A percentile compares a stretch with the other conserved stretches of the same genome.
These are phyloP conservation scores for Pollenia griseotomentosa DNA, from an alignment of 2,888 invertebrate genomes.

Conservation along the genomic window DNA sequence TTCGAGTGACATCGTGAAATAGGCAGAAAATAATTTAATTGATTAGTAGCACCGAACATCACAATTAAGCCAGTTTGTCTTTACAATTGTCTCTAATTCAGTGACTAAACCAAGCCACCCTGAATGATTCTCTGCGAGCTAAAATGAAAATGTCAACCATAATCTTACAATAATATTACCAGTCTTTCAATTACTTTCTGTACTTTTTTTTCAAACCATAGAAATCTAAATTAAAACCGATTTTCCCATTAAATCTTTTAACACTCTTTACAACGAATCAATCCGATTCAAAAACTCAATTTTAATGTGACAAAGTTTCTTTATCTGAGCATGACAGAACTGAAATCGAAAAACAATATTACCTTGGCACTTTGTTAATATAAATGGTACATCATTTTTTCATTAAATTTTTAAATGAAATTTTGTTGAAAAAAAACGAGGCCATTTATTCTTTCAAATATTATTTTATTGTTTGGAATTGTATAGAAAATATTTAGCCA, in stretches of 20 bases:
- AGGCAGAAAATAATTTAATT: slow-evolving; percentile 20
- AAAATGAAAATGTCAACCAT: slow-evolving; percentile 60
- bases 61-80: slow-evolving; percentile 10
- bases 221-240: slow-evolving; percentile 62
- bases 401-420: slow-evolving; percentile 23
- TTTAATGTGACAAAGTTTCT: slow-evolving; percentile 25
- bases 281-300: slow-evolving; percentile 44
- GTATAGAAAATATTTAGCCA: slow-evolving; percentile 80
- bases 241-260: slow-evolving; percentile 58
- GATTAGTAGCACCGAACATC: slow-evolving; percentile 25
- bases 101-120: slow-evolving; percentile 43
- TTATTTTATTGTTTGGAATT: slow-evolving; percentile 61
- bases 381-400: slow-evolving; percentile 16
- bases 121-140: background rate
- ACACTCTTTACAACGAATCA: slow-evolving; percentile 41
- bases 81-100: too few species aligned
- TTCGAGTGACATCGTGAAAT: too few species aligned
- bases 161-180: slow-evolving; percentile 49
- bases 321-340: slow-evolving; percentile 44
- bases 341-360: slow-evolving; percentile 26
- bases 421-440: slow-evolving; percentile 6
- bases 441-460: slow-evolving; percentile 33
- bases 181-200: background rate
- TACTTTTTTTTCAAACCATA: slow-evolving; percentile 30
- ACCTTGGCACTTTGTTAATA: slow-evolving; percentile 47